phyloP scores from a whole-genome alignment of 2,797 vertebrate species.

The Molothrus ater region DNA sequence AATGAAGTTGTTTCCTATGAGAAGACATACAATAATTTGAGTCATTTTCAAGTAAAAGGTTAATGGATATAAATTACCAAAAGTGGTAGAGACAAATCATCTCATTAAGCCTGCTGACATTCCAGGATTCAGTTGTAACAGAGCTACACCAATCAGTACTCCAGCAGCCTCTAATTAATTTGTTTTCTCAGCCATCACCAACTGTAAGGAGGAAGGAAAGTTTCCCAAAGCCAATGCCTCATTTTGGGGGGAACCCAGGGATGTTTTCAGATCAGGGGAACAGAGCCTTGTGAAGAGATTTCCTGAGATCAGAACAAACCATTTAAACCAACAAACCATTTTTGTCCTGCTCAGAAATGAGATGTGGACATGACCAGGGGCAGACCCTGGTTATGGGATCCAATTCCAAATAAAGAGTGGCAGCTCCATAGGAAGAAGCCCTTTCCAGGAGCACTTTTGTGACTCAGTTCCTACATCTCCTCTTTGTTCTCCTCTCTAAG shows the following conservation, averaged over 20 bases:
- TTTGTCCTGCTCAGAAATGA: background rate
- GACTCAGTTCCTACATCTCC: background rate
- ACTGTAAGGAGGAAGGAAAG: background rate
- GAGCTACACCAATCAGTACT: background rate
- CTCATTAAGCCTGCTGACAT: background rate
- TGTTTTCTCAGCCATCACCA: background rate
- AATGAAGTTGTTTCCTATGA: background rate
- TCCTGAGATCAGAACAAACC: background rate
- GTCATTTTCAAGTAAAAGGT: background rate
- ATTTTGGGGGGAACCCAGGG: background rate
- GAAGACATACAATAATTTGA: background rate
- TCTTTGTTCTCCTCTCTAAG: background rate
- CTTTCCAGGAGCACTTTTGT: background rate
- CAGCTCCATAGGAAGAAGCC: background rate
- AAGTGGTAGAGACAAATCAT: background rate
- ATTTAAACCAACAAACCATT: background rate
- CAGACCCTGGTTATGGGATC: background rate
- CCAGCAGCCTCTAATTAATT: background rate
- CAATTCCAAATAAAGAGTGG: background rate
- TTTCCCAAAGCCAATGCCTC: background rate
- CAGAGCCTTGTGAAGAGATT: background rate
- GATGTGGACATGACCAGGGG: background rate
- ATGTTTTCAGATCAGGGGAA: background rate
- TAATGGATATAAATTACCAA: background rate
- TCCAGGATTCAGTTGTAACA: background rate